Evolutionary conservation across 2,888 invertebrate genomes (phyloP), one percentile per base, ranked within the genome.

Genomic region (Caenorhabditis afra): DNA sequence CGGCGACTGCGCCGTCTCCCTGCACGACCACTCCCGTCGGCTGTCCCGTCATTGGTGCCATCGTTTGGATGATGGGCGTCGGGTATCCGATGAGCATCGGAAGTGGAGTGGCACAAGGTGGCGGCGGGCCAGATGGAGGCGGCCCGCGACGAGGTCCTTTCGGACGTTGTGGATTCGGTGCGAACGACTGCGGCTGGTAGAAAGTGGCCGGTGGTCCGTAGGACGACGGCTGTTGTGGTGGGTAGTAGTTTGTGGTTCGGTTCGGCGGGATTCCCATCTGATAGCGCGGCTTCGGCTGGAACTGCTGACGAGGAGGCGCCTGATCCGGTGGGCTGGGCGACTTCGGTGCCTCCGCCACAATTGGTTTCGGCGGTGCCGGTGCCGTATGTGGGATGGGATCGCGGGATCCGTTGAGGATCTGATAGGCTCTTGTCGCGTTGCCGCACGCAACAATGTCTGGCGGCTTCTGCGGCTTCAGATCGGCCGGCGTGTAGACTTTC

Each of bases 241-340:
- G 45, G 18, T 52, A 1, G 52, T 59, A 68, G 14, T 44, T 59
- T 35, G 50, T 29, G 4, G 29, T 29, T n/a, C 62, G 45, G 10
- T 49, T 47, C 10, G 71, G 71, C 10, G 71, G 71, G 16, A 71
- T 64, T 7, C 71, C 71, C 71, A 71, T 71, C 44, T 71, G 71
- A 35, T 71, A 71, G 5, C 71, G 71, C 29, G 29, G 29, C 18
- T 71, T 22, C 3, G 55, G 71, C 1, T 37, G n/a, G 11, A 22
- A 50, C n/a, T 39, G 57, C 18, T 58, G 49, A 7, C 16, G 44
- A 23, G 23, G 65, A 3, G 14, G 64, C 14, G 37, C 7, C 18
- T 61, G 50, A 20, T 3, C 41, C 12, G 41, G 11, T 3, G 41
- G 11, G 37, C 37, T 11, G 37, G 37, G n/a, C n/a, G n/a, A n/a